Conservation (phyloP, 2,797 vertebrate species). For the Triplophysa bombifrons region DNA sequence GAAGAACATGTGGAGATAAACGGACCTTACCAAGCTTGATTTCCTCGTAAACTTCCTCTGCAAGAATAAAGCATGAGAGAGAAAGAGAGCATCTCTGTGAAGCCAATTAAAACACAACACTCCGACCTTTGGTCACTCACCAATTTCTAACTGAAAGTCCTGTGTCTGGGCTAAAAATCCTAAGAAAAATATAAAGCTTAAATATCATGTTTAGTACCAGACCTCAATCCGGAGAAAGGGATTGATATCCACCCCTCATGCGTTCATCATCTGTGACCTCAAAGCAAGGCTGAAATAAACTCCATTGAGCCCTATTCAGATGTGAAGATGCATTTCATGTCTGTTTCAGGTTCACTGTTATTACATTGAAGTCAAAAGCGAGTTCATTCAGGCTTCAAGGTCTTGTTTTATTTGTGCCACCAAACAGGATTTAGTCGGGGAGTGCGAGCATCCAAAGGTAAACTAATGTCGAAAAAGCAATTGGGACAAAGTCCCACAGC, state of each 20-base stretch:
- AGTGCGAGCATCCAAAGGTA: background rate
- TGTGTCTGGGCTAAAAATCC: background rate
- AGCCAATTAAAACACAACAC: background rate
- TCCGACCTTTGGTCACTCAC: background rate
- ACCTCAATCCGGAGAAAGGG: background rate
- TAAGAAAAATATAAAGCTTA: background rate
- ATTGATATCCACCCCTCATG: constrained; percentile 18
- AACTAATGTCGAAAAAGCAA: constrained; percentile 6
- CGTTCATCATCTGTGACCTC: constrained; percentile 33
- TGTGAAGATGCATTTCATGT: background rate
- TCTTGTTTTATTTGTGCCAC: constrained; percentile 10
- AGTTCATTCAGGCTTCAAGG: constrained; percentile 14
- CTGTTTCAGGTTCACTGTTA: constrained; percentile 15
- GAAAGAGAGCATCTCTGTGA: background rate
- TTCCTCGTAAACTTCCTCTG: constrained; percentile 42
- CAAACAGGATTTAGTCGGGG: background rate
- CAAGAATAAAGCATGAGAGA: constrained; percentile 18
- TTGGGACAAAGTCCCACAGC: background rate
- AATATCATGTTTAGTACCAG: background rate
- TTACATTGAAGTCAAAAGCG: constrained; percentile 6
- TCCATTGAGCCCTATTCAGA: constrained; percentile 12
- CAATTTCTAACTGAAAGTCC: background rate
- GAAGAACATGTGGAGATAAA: background rate
- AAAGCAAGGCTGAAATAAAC: constrained; percentile 41
- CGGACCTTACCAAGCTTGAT: constrained; percentile 40